Percentiles rank a stretch among this genome's conserved stretches.
phyloP scores from a whole-genome alignment of 2,797 vertebrate genomes.

The Sebastes oblongus region DNA sequence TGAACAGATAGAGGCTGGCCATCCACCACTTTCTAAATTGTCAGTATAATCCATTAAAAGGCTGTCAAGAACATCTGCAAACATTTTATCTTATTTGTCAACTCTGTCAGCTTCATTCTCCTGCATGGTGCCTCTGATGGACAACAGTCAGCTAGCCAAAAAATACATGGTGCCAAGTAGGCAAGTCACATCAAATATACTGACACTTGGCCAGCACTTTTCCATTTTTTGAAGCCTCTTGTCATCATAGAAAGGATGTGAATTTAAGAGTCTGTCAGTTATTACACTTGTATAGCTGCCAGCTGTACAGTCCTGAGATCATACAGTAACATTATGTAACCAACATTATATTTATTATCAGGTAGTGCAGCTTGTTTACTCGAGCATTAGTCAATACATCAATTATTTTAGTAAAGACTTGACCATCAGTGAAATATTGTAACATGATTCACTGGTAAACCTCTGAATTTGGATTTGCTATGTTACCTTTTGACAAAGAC shows the following conservation, averaged over 20 bases:
- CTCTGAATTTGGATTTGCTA: neutral
- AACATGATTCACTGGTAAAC: neutral
- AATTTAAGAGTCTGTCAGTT: constrained; percentile 54
- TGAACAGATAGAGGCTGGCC: neutral
- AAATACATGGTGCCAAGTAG: constrained; percentile 32
- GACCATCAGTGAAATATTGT: neutral
- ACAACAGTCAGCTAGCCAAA: constrained; percentile 30
- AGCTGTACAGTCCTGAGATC: constrained; percentile 26
- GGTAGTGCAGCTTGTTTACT: constrained; percentile 12
- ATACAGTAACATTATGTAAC: constrained; percentile 36
- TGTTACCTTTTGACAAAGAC: neutral
- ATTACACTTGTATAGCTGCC: constrained; percentile 24
- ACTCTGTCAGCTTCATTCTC: neutral
- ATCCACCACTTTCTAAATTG: neutral
- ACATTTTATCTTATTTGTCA: constrained; percentile 20
- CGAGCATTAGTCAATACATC: neutral
- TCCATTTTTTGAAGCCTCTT: constrained; percentile 36
- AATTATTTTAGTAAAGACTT: constrained; percentile 1
- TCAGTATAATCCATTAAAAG: neutral
- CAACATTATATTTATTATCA: constrained; percentile 29
- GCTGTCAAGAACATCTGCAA: neutral
- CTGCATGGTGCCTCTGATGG: constrained; percentile 26
- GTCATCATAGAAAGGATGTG: constrained; percentile 40
- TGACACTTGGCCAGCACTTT: constrained; percentile 34
- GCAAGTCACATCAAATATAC: constrained; percentile 48